Percentiles rank a stretch among this genome's conserved stretches.
These are phyloP conservation scores for Hemicrepidius hirtus DNA, from an alignment of 2,888 invertebrate genomes.

Conservation along the genomic window DNA sequence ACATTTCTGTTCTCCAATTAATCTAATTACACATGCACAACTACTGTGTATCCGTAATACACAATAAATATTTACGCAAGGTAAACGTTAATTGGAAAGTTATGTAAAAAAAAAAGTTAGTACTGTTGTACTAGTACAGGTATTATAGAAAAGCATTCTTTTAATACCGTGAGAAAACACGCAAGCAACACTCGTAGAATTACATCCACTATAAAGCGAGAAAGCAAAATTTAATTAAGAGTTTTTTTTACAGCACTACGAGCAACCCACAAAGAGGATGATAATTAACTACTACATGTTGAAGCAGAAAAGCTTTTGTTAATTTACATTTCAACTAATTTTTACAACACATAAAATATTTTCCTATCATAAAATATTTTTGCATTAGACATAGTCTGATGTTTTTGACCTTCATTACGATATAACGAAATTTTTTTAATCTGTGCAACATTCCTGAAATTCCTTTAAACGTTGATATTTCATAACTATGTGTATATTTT, in stretches of 20 bases:
- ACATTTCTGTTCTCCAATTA: conserved; percentile 16
- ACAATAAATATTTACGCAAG: conserved; percentile 1
- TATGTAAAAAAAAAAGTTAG: not conserved
- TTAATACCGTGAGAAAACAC: not conserved
- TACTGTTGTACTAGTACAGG: not conserved
- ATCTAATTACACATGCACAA: conserved; percentile 11
- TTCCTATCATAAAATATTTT: too few relatives aligned
- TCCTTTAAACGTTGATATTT: too few relatives aligned
- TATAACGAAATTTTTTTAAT: too few relatives aligned
- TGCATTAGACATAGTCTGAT: too few relatives aligned
- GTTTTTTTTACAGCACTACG: not conserved
- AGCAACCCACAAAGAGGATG: too few relatives aligned
- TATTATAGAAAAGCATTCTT: not conserved
- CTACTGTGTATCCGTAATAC: not conserved
- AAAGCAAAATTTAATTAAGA: conserved; percentile 7
- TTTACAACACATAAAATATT: too few relatives aligned
- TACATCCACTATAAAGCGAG: not conserved
- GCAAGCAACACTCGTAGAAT: not conserved
- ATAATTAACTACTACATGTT: too few relatives aligned
- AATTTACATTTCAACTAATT: too few relatives aligned
- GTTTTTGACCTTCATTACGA: too few relatives aligned
- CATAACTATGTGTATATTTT: too few relatives aligned
- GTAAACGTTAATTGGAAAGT: not conserved
- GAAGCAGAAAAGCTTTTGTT: too few relatives aligned
- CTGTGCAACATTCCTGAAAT: too few relatives aligned